phyloP scores from a whole-genome alignment of 1,140 invertebrate genomes.

The Pogonomyrmex barbatus region DNA sequence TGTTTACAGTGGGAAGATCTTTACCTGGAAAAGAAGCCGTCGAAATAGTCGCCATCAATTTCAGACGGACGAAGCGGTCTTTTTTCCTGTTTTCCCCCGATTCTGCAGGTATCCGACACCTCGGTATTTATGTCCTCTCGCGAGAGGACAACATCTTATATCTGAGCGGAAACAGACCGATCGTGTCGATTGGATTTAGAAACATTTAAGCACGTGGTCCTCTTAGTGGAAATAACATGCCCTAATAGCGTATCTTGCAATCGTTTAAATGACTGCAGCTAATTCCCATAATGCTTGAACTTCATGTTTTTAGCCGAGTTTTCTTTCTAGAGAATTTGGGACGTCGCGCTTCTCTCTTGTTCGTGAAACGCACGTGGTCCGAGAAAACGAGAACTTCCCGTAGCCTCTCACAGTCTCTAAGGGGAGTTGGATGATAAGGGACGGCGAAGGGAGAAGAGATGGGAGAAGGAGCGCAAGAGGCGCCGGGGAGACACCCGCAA shows the following conservation, averaged over 20 bases:
- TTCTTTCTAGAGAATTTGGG: neutral
- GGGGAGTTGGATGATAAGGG: slow-evolving; percentile 11
- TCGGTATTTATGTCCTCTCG: slow-evolving; percentile 1
- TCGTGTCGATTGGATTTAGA: neutral
- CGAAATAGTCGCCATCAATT: slow-evolving; percentile 4
- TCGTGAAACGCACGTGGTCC: slow-evolving; percentile 38
- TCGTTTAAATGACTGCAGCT: neutral
- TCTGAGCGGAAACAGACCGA: neutral
- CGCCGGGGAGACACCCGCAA: slow-evolving; percentile 81
- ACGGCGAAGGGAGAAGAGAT: neutral
- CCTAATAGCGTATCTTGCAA: neutral
- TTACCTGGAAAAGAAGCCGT: slow-evolving; percentile 23
- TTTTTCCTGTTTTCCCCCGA: neutral
- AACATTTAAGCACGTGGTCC: neutral
- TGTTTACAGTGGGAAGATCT: slow-evolving; percentile 12
- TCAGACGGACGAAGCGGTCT: neutral
- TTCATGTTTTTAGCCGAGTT: neutral
- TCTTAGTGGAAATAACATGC: neutral
- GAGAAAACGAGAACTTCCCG: slow-evolving; percentile 39
- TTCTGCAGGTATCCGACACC: slow-evolving; percentile 12
- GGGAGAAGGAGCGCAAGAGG: slow-evolving; percentile 46
- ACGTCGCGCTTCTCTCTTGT: neutral
- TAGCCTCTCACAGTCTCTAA: slow-evolving; percentile 48
- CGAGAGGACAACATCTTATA: neutral
- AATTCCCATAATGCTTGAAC: slow-evolving; percentile 6